These are phyloP conservation scores for Actinia tenebrosa DNA, from an alignment of 64 coral and sea anemone genomes.

Conservation along the genomic window DNA sequence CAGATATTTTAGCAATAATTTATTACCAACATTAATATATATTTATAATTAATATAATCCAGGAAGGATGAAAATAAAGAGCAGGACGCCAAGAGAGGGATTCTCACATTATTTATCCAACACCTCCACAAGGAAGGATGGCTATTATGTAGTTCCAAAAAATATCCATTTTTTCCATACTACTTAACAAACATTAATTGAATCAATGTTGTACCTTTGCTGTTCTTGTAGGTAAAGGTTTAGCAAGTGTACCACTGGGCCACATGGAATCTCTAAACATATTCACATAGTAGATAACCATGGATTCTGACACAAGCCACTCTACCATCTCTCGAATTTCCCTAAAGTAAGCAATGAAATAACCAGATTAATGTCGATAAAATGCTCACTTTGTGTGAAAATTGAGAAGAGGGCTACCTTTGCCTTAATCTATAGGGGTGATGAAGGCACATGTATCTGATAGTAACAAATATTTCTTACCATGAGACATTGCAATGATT, in stretches of 20 bases:
- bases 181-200: neutral
- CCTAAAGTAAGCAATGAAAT: constrained; percentile 21
- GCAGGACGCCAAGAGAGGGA: no score
- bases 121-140: no score
- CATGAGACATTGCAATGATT: no score
- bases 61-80: no score
- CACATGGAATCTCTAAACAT: constrained; percentile 91
- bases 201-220: constrained; percentile 43
- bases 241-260: constrained; percentile 80
- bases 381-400: no score
- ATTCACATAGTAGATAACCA: constrained; percentile 95
- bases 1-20: neutral
- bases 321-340: constrained; percentile 94
- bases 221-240: constrained; percentile 51
- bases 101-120: no score
- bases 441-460: neutral
- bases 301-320: constrained; percentile 95
- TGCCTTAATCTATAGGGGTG: neutral
- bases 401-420: no score
- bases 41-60: neutral
- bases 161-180: no score
- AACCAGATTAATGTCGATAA: no score
- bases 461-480: no score
- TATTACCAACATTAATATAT: neutral
- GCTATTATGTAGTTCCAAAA: no score